Conservation (phyloP, 2,797 vertebrate genomes). For the Calcarius lapponicus region DNA sequence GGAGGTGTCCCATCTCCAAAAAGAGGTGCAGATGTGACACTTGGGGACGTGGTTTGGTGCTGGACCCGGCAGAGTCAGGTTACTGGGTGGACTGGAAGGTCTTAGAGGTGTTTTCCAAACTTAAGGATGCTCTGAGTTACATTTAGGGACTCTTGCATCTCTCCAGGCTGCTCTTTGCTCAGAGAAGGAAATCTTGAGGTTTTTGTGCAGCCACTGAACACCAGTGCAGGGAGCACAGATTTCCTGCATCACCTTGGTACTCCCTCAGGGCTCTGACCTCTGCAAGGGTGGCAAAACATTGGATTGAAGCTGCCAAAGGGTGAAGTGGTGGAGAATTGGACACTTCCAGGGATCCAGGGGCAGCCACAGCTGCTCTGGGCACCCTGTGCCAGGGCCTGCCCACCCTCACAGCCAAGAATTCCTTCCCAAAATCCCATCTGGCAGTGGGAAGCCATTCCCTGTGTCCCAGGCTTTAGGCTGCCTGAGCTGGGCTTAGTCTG, state of each 20-base stretch:
- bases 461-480: background rate
- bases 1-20: rapidly evolving
- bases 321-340: background rate
- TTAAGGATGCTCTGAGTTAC: background rate
- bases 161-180: background rate
- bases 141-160: background rate
- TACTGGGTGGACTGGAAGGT: rapidly evolving
- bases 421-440: background rate
- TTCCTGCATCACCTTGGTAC: background rate
- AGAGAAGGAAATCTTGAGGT: background rate
- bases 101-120: background rate
- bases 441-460: background rate
- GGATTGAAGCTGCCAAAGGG: background rate
- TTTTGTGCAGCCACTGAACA: background rate
- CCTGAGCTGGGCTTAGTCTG: background rate
- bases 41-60: background rate
- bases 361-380: background rate
- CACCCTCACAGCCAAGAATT: rapidly evolving
- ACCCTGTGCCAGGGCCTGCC: rapidly evolving
- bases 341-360: background rate
- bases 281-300: background rate
- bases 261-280: background rate
- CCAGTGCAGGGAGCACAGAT: background rate
- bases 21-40: background rate
- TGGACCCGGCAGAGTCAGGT: background rate